A percentile compares a stretch with the other conserved stretches of the same genome.
Evolutionary conservation across 1,140 invertebrate species (phyloP).

Genomic region (Platyscapa corneri): DNA sequence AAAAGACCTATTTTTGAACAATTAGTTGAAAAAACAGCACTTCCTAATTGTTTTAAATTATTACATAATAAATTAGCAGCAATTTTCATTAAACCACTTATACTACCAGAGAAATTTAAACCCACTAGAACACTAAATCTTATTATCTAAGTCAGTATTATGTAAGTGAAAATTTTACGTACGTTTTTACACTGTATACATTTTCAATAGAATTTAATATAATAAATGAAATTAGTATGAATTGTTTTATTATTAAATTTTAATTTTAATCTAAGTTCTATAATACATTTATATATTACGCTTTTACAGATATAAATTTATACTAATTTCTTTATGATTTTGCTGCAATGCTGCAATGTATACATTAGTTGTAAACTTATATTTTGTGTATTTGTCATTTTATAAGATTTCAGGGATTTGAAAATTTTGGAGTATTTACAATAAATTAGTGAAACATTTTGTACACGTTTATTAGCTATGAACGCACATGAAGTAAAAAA

Average conservation of each 20-base stretch:
- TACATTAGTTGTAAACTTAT: not conserved
- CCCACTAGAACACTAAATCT: constrained; percentile 57
- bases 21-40: constrained; percentile 57
- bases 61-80: constrained; percentile 63
- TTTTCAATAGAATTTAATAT: not conserved
- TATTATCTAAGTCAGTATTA: constrained; percentile 63
- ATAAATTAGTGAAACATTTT: not conserved
- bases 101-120: constrained; percentile 54
- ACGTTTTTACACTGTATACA: constrained; percentile 31
- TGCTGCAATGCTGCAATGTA: not conserved
- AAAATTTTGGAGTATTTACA: not conserved
- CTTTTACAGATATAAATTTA: not conserved
- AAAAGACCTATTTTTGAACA: constrained; percentile 76
- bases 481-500: constrained; percentile 14
- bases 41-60: constrained; percentile 65
- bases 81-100: constrained; percentile 58
- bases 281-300: not conserved
- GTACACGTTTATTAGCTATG: constrained; percentile 11
- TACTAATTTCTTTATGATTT: not conserved
- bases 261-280: not conserved
- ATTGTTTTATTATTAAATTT: not conserved
- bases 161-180: constrained; percentile 14
- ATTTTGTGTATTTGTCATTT: not conserved
- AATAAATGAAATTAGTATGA: constrained; percentile 7
- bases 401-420: not conserved